Percentiles rank a stretch among this genome's conserved stretches.
Evolutionary conservation across 2,113 vertebrate species (phyloP).

Genomic region (Oryzias curvinotus): DNA sequence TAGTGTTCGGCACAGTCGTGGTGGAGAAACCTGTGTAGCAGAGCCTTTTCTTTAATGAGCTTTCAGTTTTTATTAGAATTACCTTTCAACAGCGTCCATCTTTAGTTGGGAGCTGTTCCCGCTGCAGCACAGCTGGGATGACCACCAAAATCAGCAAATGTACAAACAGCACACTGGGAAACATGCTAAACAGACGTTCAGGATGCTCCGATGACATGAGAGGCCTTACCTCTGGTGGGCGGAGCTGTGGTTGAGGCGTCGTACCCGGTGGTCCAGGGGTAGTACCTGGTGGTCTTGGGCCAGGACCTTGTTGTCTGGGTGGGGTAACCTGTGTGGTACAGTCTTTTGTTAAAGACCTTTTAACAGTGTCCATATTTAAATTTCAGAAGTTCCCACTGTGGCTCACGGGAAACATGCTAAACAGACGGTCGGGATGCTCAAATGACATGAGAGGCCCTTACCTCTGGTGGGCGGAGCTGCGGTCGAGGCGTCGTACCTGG

Average conservation of each 20-base stretch:
- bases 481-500: background rate
- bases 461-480: conserved; percentile 18
- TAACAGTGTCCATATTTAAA: too few species aligned
- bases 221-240: conserved; percentile 16
- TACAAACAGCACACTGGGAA: background rate
- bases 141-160: background rate
- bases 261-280: too few species aligned
- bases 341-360: too few species aligned
- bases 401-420: background rate
- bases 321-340: background rate
- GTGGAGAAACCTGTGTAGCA: too few species aligned
- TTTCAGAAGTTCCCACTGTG: too few species aligned
- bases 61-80: too few species aligned
- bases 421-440: background rate
- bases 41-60: too few species aligned
- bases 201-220: background rate
- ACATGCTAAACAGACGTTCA: background rate
- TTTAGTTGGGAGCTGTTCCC: too few species aligned
- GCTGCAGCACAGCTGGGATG: too few species aligned
- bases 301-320: background rate
- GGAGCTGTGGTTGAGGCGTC: conserved; percentile 11
- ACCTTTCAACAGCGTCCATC: too few species aligned
- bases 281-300: background rate
- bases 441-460: conserved; percentile 4
- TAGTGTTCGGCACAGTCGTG: too few species aligned